Conservation (phyloP, 2,113 vertebrate genomes). For the Aleadryas rufinucha region DNA sequence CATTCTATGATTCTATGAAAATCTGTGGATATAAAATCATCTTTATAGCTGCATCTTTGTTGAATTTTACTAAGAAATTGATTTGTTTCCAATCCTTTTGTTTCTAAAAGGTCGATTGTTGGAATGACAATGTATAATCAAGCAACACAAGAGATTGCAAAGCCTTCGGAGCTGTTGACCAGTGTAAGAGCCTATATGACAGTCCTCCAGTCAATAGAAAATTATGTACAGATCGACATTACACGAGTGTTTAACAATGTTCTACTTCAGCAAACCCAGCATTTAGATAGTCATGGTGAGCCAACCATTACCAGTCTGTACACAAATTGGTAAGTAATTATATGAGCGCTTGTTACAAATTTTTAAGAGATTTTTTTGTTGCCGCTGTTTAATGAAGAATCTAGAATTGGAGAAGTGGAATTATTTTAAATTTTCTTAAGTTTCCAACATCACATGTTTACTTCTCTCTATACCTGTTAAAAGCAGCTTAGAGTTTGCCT, state of each 20-base stretch:
- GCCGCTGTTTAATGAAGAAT: not conserved
- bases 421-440: not conserved
- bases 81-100: not conserved
- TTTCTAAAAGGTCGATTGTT: conserved; percentile 88
- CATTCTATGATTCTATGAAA: not conserved
- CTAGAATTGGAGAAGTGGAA: not conserved
- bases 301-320: conserved; percentile 98
- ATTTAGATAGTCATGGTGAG: conserved; percentile 98
- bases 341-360: not conserved
- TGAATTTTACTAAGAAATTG: not conserved
- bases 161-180: conserved; percentile 95
- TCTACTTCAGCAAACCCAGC: conserved; percentile 98
- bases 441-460: not conserved
- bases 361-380: not conserved
- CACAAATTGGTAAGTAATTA: conserved; percentile 90
- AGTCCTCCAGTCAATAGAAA: conserved; percentile 98
- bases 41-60: not conserved
- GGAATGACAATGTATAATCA: conserved; percentile 99
- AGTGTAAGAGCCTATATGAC: conserved; percentile 99
- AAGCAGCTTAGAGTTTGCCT: not conserved
- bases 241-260: conserved; percentile 99
- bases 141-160: conserved; percentile 98
- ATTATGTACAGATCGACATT: conserved; percentile 98
- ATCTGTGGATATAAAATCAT: not conserved
- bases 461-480: not conserved